Evolutionary conservation across 2,113 vertebrate species (phyloP).

Genomic region (Sebastes schlegelii): DNA sequence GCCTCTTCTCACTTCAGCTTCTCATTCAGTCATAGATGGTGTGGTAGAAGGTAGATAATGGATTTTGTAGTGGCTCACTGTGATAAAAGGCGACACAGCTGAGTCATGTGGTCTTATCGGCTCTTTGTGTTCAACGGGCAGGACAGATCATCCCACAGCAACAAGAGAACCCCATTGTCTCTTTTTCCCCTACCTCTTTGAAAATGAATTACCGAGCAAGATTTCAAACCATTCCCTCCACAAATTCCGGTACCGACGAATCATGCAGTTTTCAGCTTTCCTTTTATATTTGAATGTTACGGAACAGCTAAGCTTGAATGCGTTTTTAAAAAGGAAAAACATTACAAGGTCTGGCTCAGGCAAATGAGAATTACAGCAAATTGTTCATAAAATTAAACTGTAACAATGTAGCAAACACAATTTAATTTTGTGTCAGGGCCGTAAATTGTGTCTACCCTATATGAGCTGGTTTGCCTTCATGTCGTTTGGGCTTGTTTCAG

Average conservation of each 20-base stretch:
- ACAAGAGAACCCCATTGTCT: conserved; percentile 52
- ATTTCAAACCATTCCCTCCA: conserved; percentile 33
- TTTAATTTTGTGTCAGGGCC: conserved; percentile 59
- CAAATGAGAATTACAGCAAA: conserved; percentile 53
- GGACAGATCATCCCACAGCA: conserved; percentile 55
- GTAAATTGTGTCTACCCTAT: conserved; percentile 43
- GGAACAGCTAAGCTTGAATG: conserved; percentile 34
- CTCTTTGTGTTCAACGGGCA: conserved; percentile 40
- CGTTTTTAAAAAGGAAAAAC: conserved; percentile 48
- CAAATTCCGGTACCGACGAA: conserved; percentile 30
- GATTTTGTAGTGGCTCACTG: conserved; percentile 39
- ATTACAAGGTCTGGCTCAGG: conserved; percentile 33
- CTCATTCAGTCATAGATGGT: conserved; percentile 46
- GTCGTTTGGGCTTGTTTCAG: conserved; percentile 62
- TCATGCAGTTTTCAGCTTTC: conserved; percentile 9
- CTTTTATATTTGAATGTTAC: conserved; percentile 19
- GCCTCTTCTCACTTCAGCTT: not conserved
- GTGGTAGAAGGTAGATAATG: conserved; percentile 53
- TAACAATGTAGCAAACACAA: conserved; percentile 60
- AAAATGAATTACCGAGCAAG: conserved; percentile 49
- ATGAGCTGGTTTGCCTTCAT: conserved; percentile 54
- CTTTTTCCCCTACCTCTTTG: conserved; percentile 3
- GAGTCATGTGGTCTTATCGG: conserved; percentile 62
- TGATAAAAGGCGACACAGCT: conserved; percentile 55
- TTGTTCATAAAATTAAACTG: conserved; percentile 64